Evolutionary conservation across 2,888 invertebrate species (phyloP).

Genomic region (Esperia sulphurella): DNA sequence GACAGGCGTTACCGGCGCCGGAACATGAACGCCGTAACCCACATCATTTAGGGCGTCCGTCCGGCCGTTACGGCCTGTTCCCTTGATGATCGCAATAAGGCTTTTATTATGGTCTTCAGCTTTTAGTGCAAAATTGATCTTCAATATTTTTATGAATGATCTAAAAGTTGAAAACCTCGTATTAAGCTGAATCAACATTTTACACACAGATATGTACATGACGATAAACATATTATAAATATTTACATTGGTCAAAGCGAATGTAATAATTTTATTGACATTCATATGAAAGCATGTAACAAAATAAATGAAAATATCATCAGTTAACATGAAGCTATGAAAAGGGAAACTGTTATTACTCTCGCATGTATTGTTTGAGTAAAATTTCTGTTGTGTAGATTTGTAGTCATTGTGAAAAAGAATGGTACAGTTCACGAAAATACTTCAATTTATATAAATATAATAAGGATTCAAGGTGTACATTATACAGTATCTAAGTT

Average conservation of each 20-base stretch:
- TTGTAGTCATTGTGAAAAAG: conserved; percentile 16
- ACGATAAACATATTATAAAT: background rate
- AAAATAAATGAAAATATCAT: conserved; percentile 1
- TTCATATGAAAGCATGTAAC: background rate
- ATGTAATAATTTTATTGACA: background rate
- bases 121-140: conserved; percentile 23
- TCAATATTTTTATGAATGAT: conserved; percentile 21
- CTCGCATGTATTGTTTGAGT: background rate
- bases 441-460: background rate
- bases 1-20: conserved; percentile 36
- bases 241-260: background rate
- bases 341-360: too few relatives aligned
- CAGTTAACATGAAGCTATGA: background rate
- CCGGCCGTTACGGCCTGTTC: conserved; percentile 46
- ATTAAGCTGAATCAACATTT: background rate
- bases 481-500: conserved; percentile 1
- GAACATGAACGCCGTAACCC: conserved; percentile 48
- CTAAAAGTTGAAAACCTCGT: background rate
- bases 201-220: background rate
- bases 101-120: conserved; percentile 48
- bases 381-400: conserved; percentile 8
- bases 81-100: conserved; percentile 51
- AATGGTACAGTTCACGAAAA: conserved; percentile 27
- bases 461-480: conserved; percentile 8
- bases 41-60: conserved; percentile 46